A percentile compares a stretch with the other conserved stretches of the same genome.
These are phyloP conservation scores for Leptinotarsa undecemlineata DNA, from an alignment of 1,140 invertebrate genomes.

Conservation along the genomic window DNA sequence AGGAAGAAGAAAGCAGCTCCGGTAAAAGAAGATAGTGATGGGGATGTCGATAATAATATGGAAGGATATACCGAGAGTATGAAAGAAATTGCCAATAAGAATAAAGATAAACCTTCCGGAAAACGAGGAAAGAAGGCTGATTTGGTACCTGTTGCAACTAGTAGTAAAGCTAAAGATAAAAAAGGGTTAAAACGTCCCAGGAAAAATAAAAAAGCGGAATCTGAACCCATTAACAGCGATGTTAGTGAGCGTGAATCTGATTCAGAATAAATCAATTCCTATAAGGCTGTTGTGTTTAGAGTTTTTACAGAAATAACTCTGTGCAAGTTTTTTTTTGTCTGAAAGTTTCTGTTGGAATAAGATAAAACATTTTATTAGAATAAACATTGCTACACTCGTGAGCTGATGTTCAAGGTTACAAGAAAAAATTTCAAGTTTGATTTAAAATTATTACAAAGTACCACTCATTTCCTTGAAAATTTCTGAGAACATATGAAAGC, in stretches of 20 bases:
- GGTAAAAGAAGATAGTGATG: background rate
- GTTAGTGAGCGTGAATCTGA: too few relatives aligned
- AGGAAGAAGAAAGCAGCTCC: background rate
- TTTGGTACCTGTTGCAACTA: background rate
- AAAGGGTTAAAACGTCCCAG: background rate
- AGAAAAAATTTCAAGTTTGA: too few relatives aligned
- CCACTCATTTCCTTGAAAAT: too few relatives aligned
- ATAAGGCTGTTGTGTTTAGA: too few relatives aligned
- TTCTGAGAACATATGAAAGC: too few relatives aligned
- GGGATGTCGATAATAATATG: background rate
- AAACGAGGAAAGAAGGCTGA: slow-evolving; percentile 11
- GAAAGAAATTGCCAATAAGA: slow-evolving; percentile 25
- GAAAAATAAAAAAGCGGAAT: background rate
- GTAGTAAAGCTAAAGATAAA: slow-evolving; percentile 2
- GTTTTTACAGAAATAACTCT: too few relatives aligned
- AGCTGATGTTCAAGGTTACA: too few relatives aligned
- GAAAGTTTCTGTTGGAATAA: too few relatives aligned
- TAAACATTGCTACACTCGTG: too few relatives aligned
- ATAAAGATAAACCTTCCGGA: background rate
- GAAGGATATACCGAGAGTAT: slow-evolving; percentile 25
- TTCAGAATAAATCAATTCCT: background rate
- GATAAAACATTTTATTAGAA: too few relatives aligned
- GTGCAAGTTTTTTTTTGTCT: too few relatives aligned
- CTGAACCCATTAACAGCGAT: background rate
- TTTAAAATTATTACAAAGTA: too few relatives aligned